Evolutionary conservation across 1,140 invertebrate species (phyloP).

Genomic region (Apocrypta bakeri): DNA sequence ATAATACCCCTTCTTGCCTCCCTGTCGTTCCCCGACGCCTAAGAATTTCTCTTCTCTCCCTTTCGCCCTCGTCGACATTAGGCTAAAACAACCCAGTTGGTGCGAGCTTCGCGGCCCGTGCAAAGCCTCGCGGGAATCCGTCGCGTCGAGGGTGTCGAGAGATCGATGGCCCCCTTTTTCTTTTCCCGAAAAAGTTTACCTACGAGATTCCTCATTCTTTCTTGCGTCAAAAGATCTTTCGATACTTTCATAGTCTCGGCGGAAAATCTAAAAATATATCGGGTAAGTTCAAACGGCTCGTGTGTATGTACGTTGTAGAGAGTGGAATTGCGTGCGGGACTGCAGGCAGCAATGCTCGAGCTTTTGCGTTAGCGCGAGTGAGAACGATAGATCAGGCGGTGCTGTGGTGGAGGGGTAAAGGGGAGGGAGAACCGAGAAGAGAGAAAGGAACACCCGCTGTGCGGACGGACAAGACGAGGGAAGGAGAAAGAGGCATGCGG

Average conservation of each 20-base stretch:
- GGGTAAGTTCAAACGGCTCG: conserved; percentile 37
- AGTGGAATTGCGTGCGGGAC: not conserved
- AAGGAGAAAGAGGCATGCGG: conserved; percentile 17
- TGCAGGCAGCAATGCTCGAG: not conserved
- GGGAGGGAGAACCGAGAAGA: not conserved
- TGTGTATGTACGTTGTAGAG: not conserved
- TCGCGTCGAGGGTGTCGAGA: conserved; percentile 25
- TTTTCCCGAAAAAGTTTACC: conserved; percentile 1
- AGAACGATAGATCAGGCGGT: not conserved
- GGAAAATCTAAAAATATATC: conserved; percentile 33
- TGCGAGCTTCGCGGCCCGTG: conserved; percentile 36
- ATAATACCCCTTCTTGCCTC: conserved; percentile 45
- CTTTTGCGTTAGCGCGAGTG: conserved; percentile 5
- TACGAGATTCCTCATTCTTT: not conserved
- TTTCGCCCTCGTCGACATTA: not conserved
- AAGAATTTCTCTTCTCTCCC: conserved; percentile 40
- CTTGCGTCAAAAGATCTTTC: not conserved
- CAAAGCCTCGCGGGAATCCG: conserved; percentile 11
- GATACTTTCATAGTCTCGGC: not conserved
- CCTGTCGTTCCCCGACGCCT: not conserved
- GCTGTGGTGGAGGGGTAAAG: not conserved
- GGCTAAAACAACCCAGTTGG: not conserved
- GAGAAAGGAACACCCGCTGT: conserved; percentile 38
- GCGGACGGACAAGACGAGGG: conserved; percentile 32
- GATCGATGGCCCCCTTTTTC: conserved; percentile 48